A percentile compares a stretch with the other conserved stretches of the same genome.
Conservation (phyloP, 1,140 invertebrate species). For the Pemphigus obesinymphae region DNA sequence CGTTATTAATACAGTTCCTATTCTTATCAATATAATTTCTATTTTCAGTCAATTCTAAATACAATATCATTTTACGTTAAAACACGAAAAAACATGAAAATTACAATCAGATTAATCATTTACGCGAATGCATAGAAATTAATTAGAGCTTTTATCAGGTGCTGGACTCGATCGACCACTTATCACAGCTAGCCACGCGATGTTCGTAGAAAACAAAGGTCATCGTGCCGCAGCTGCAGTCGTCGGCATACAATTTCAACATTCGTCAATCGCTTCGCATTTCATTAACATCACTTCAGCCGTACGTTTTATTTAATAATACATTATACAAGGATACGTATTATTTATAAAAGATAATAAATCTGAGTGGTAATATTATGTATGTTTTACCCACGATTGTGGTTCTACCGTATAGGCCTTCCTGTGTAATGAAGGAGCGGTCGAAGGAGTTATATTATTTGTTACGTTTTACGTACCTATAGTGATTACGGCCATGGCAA, state of each 20-base stretch:
- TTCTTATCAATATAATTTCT: neutral
- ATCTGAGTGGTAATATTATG: too few relatives aligned
- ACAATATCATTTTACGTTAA: neutral
- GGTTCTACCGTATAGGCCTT: too few relatives aligned
- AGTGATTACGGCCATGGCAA: too few relatives aligned
- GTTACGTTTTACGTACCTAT: too few relatives aligned
- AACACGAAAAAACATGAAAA: neutral
- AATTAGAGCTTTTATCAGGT: constrained; percentile 29
- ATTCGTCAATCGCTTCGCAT: constrained; percentile 71
- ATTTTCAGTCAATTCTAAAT: neutral
- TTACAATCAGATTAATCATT: neutral
- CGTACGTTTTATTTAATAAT: constrained; percentile 54
- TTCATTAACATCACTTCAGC: constrained; percentile 81
- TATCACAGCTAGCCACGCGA: constrained; percentile 83
- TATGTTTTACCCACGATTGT: too few relatives aligned
- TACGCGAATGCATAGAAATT: neutral
- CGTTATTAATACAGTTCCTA: too few relatives aligned
- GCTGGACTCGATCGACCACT: constrained; percentile 55
- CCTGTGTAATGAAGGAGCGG: too few relatives aligned
- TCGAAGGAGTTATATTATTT: too few relatives aligned
- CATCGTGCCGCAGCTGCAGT: constrained; percentile 83
- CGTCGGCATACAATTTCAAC: constrained; percentile 79
- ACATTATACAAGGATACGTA: neutral
- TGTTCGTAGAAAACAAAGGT: constrained; percentile 78
- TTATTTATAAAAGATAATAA: too few relatives aligned